Evolutionary conservation across 2,797 vertebrate species (phyloP).

Genomic region (Rachycentron canadum): DNA sequence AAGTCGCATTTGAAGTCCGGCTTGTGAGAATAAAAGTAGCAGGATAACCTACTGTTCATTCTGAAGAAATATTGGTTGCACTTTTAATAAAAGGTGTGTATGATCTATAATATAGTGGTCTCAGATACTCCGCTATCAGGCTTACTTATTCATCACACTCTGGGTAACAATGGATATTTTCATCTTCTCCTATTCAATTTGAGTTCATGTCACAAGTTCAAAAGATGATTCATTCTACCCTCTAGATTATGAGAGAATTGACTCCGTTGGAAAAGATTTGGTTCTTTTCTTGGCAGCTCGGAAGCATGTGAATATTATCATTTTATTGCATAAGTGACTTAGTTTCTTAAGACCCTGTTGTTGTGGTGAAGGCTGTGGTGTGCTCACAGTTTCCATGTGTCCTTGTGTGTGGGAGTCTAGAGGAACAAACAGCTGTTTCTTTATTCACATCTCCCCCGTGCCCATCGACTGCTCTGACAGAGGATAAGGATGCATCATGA

Average conservation of each 20-base stretch:
- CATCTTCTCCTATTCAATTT: constrained; percentile 7
- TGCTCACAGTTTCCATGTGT: constrained; percentile 83
- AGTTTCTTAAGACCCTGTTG: constrained; percentile 56
- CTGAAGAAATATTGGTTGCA: too few relatives aligned
- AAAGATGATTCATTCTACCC: constrained; percentile 31
- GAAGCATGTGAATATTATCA: constrained; percentile 48
- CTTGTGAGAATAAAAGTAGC: too few relatives aligned
- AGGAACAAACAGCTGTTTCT: constrained; percentile 77
- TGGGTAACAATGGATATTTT: neutral
- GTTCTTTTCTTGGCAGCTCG: constrained; percentile 13
- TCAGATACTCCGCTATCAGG: constrained; percentile 29
- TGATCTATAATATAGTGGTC: too few relatives aligned
- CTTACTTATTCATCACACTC: neutral
- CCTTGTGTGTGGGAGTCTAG: constrained; percentile 71
- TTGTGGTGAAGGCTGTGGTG: constrained; percentile 58
- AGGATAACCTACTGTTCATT: too few relatives aligned
- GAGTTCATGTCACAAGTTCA: constrained; percentile 20
- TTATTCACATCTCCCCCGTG: constrained; percentile 61
- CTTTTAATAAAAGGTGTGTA: too few relatives aligned
- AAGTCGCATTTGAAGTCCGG: too few relatives aligned
- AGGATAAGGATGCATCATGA: constrained; percentile 28
- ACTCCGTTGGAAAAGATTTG: constrained; percentile 34
- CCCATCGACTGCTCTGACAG: constrained; percentile 39
- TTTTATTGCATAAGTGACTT: constrained; percentile 48
- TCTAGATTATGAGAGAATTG: constrained; percentile 5